Evolutionary conservation across 2,113 vertebrate species (phyloP), one percentile per base, ranked within the genome.

Genomic region (Pardalotus punctatus): DNA sequence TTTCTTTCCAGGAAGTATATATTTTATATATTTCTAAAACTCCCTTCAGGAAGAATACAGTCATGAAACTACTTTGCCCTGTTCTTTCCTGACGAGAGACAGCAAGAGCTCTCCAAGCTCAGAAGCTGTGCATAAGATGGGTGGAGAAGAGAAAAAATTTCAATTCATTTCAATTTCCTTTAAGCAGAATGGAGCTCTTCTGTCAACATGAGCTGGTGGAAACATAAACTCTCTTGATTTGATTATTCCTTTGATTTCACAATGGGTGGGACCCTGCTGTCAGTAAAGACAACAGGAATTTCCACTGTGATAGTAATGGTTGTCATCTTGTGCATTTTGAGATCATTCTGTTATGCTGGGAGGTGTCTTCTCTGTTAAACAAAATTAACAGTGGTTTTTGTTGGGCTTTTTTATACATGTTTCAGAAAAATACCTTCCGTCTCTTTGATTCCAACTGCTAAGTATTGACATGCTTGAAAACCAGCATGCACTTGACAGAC

Each of bases 161-260:
- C 40, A 69, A 28, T 79, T 82, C 14, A 11, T 73, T 91, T 64
- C 20, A 29, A 16, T 60, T 93, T 85, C 38, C 21, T 27, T 57
- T 45, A 73, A 80, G 56, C 47, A 88, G 76, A 87, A 78, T 54
- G 27, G 12, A 83, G n/a, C 11, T 66, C 15, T 78, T 83, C 72
- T 86, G 72, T 18, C 56, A 83, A 33, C 29, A 11, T 16, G 64
- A 70, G 42, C 42, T 54, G 33, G 42, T 48, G 64, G 42, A 94
- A 94, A 77, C 6, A 43, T 66, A 78, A 92, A 82, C 60, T 66
- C 73, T 84, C 72, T 70, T 56, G 42, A 74, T 62, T 83, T 81
- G 66, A 66, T 86, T 73, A 40, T 9, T 86, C 14, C 66, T 80
- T 86, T 90, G 58, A 72, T 92, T 94, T 94, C 72, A 58, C 58